Evolutionary conservation across 1,140 invertebrate species (phyloP), one percentile per base, ranked within the genome.

Genomic region (Microvelia longipes): DNA sequence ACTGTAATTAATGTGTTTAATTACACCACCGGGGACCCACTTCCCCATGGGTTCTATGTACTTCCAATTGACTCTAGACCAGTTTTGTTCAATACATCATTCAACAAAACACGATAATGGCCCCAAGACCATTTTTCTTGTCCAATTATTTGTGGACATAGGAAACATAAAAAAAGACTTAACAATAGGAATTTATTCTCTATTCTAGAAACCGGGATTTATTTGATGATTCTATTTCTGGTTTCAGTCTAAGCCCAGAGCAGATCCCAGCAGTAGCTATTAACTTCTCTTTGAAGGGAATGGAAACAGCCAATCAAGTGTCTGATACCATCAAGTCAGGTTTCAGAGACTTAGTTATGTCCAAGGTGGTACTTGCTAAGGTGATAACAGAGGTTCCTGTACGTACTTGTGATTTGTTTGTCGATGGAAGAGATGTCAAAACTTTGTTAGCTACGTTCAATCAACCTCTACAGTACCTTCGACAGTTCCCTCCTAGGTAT

Each of bases 351-450:
- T 78, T 88, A n/a, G 84, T 89, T 0, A 79, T 80, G 65, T 83
- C 85, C 5, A 84, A 85, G 71, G 78, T 82, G 25, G 78, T 91
- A 24, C 80, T 82, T 26, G 75, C 91, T 71, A 83, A 81, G 72
- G 87, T 91, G 0, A 82, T 85, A 29, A 86, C 85, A 29, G 70
- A 68, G 2, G 84, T 87, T 30, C 85, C 87, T 0, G 79, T 87
- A 2, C 88, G 90, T 62, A 88, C 88, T 76, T 88, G 89, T 72
- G 85, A 87, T 69, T 75, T 92, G 2, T 85, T 81, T 73, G 77
- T 82, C 74, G 80, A 85, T 29, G 83, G 83, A 60, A 79, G 80
- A 60, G 86, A 84, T 77, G 77, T 87, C 1, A 78, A 82, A 29
- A 82, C 85, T 24, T 78, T 83, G 28, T 73, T 84, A 67, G 77